Evolutionary conservation across 2,888 invertebrate genomes (phyloP), one percentile per base, ranked within the genome.

Genomic region (Trachelus troglodyta): DNA sequence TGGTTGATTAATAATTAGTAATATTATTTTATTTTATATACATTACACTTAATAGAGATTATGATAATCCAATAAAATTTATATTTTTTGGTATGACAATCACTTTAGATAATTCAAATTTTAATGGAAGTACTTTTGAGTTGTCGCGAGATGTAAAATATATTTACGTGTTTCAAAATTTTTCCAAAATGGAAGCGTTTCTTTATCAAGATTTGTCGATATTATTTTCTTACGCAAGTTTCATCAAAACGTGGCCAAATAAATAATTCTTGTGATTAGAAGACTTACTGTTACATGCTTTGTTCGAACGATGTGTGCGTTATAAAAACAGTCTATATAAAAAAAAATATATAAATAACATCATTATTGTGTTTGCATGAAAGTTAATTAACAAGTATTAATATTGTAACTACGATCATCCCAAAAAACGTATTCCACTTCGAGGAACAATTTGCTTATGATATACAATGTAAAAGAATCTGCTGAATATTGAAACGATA

Each of bases 21-120:
- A 87, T 83, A 87, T 89, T 85, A 87, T 87, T 88, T 88, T 89
- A 87, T 88, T 89, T 87, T 90, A 88, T 90, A 88, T 85, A 85
- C 83, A 86, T 82, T 81, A 83, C 79, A 79, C 74, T 77, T 79
- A 69, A 78, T 82, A 83, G 84, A 83, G 69, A 83, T 77, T 77
- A 86, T 83, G 83, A 88, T 85, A 82, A 85, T 84, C 82, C 79
- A 89, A 90, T 90, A 90, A 90, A 90, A 83, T 90, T 90, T 90
- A 85, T 90, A 90, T 90, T 89, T 89, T 90, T 89, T 89, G 86
- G 86, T 89, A 90, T 86, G 83, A 85, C 82, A 82, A 83, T 82
- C 56, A 79, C 69, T 34, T 76, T 69, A 37, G 73, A 35, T 56
- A 34, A 30, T 69, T 40, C 74, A 34, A 75, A 31, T 69, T 37